phyloP scores from a whole-genome alignment of 2,888 invertebrate genomes.

The Metalampra italica region DNA sequence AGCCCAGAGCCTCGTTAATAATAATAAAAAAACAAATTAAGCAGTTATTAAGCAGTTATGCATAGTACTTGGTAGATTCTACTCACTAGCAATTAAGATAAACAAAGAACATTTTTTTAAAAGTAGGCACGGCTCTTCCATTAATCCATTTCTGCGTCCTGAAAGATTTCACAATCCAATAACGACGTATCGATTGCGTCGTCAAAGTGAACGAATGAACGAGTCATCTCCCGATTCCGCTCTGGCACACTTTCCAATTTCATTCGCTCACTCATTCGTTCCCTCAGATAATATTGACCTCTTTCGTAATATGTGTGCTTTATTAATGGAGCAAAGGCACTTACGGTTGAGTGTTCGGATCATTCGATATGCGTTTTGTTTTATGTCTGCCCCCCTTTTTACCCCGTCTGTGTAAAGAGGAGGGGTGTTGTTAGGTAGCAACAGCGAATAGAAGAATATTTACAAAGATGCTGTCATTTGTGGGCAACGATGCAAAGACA shows the following conservation, averaged over 20 bases:
- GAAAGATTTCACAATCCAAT: slow-evolving; percentile 20
- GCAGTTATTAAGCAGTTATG: too few relatives aligned
- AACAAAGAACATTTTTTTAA: neutral
- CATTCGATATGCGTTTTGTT: slow-evolving; percentile 18
- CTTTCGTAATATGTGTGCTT: slow-evolving; percentile 38
- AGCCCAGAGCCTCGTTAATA: too few relatives aligned
- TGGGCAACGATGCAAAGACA: too few relatives aligned
- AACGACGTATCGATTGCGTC: slow-evolving; percentile 12
- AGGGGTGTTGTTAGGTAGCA: too few relatives aligned
- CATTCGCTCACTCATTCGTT: slow-evolving; percentile 16
- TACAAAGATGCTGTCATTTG: too few relatives aligned
- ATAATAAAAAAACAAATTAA: too few relatives aligned
- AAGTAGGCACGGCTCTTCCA: neutral
- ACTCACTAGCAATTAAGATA: too few relatives aligned
- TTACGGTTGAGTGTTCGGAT: slow-evolving; percentile 15
- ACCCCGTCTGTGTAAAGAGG: too few relatives aligned
- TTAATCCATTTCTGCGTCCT: slow-evolving; percentile 1
- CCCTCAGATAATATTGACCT: slow-evolving; percentile 31
- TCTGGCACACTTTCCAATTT: slow-evolving; percentile 32
- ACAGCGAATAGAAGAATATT: too few relatives aligned
- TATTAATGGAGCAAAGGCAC: slow-evolving; percentile 37
- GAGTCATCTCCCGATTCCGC: slow-evolving; percentile 17
- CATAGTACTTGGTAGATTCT: too few relatives aligned
- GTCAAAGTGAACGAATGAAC: slow-evolving; percentile 12
- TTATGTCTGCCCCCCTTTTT: neutral